Base-by-base conservation (phyloP, 2,888 invertebrate genomes). In the Drosophila siamana region DNA sequence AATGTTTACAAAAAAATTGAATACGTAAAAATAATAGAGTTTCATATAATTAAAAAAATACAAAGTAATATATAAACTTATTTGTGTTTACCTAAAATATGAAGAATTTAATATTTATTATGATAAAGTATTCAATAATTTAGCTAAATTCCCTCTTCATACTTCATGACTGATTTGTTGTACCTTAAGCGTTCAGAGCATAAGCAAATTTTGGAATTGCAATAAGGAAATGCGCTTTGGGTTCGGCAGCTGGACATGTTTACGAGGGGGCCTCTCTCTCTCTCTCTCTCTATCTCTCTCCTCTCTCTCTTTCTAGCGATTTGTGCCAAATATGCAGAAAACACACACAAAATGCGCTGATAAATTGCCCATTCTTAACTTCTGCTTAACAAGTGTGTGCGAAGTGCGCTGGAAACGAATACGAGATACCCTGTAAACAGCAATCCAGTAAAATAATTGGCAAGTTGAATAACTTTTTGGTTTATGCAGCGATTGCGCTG, bases 191-290 rank as follows among this genome's bases (percentile, higher is more conserved):
- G n/a, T 2, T 5, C n/a, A 33, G 33, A 33, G 33, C 11, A 33
- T 33, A 0, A 4, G 11, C 33, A 26, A 19, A 19, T 38, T 55
- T 55, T 22, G 16, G 22, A 57, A 68, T 60, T 68, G 63, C 68
- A 78, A 80, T 83, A 65, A 78, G 83, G 74, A 83, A 83, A 71
- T 75, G 62, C 48, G 51, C 19, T 15, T 50, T 16, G 16, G n/a
- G 15, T 26, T 40, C 38, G 51, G 15, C n/a, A 62, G 43, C 48
- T 61, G 33, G 48, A 59, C 22, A 47, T 69, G 66, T 74, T 65
- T 65, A 47, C 28, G 61, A 36, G 26, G 33, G 19, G 33, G 48
- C 28, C 24, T 24, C 54, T 57, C 55, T n/a, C n/a, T n/a, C n/a
- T n/a, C n/a, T n/a, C n/a, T n/a, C n/a, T n/a, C n/a, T n/a, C n/a